Evolutionary conservation across 2,113 vertebrate genomes (phyloP).

Genomic region (Hippocampus zosterae): DNA sequence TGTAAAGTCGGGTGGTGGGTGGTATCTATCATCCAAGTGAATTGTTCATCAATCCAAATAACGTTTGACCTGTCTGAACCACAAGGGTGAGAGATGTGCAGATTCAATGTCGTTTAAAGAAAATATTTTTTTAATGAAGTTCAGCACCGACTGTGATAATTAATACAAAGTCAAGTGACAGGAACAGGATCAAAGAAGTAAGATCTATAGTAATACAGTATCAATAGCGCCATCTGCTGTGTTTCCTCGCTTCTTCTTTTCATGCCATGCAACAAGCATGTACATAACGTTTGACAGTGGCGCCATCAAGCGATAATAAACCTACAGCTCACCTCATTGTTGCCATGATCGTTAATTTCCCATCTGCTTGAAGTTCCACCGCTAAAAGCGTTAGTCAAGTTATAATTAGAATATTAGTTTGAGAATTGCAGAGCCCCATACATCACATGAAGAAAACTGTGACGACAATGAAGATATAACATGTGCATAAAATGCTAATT

Average conservation of each 20-base stretch:
- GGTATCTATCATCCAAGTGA: neutral
- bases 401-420: no score
- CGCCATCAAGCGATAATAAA: neutral
- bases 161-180: neutral
- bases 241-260: neutral
- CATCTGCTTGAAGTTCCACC: neutral
- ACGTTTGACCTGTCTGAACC: neutral
- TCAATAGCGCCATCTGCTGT: neutral
- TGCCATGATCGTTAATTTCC: conserved; percentile 1
- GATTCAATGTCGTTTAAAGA: neutral
- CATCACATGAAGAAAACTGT: no score
- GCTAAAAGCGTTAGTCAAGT: no score
- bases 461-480: no score
- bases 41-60: conserved; percentile 9
- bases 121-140: no score
- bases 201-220: no score
- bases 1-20: neutral
- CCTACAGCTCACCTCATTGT: conserved; percentile 3
- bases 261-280: neutral
- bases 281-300: neutral
- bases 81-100: neutral
- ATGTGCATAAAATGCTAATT: no score
- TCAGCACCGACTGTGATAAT: neutral
- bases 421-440: no score
- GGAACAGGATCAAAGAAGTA: neutral